Evolutionary conservation across 2,888 invertebrate genomes (phyloP).

Genomic region (Monochamus alternatus): DNA sequence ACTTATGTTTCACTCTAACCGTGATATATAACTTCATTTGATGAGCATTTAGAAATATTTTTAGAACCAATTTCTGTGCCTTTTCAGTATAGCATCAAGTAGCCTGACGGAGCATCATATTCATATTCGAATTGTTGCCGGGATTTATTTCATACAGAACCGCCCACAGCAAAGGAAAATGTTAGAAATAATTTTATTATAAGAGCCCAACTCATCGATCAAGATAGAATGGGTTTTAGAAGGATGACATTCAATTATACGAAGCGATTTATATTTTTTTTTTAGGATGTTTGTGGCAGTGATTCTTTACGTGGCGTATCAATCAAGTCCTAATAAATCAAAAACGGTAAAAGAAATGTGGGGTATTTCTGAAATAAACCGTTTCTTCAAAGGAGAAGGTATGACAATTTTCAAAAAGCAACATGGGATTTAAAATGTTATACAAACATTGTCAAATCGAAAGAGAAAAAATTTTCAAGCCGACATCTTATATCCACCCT

Average conservation of each 20-base stretch:
- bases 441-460: too few species aligned
- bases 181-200: conserved; percentile 39
- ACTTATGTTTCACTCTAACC: too few species aligned
- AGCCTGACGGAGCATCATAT: too few species aligned
- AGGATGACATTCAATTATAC: conserved; percentile 47
- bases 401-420: too few species aligned
- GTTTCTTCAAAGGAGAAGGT: too few species aligned
- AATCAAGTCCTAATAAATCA: conserved; percentile 32
- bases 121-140: not conserved
- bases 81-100: too few species aligned
- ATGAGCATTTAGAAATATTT: too few species aligned
- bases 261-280: conserved; percentile 47
- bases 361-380: not conserved
- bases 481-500: too few species aligned
- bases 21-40: too few species aligned
- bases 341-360: conserved; percentile 28
- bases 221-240: conserved; percentile 47
- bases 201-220: conserved; percentile 44
- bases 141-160: conserved; percentile 23
- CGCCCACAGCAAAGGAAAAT: conserved; percentile 5
- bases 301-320: conserved; percentile 26
- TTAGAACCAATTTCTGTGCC: too few species aligned
- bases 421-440: too few species aligned
- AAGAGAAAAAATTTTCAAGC: too few species aligned
- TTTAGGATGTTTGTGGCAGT: conserved; percentile 40